Conservation (phyloP, 2,113 vertebrate species). For the Erinaceus europaeus region DNA sequence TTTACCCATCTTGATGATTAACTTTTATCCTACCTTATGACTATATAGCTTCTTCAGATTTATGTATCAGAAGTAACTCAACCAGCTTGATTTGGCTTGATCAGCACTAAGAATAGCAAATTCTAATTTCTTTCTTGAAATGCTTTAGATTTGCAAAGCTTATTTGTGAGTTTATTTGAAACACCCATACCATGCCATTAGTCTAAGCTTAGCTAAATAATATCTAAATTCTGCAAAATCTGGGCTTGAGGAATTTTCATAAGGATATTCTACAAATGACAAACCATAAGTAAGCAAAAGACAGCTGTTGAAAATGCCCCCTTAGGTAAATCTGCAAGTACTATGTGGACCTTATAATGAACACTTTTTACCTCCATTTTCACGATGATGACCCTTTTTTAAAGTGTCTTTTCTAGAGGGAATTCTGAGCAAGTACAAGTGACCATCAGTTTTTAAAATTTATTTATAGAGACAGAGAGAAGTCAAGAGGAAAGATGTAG, state of each 20-base stretch:
- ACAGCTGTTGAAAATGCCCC: not conserved
- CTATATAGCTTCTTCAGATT: not conserved
- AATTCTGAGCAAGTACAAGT: not conserved
- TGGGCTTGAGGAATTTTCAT: not conserved
- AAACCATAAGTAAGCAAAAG: not conserved
- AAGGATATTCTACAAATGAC: not conserved
- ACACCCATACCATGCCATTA: not conserved
- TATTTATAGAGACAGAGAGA: too few species aligned
- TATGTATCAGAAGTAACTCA: not conserved
- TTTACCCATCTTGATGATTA: not conserved
- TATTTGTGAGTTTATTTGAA: not conserved
- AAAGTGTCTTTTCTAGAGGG: not conserved
- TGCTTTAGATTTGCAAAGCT: not conserved
- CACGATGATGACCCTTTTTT: fast-evolving
- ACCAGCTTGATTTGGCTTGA: not conserved
- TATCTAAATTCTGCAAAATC: not conserved
- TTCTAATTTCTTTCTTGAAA: not conserved
- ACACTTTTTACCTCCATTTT: not conserved
- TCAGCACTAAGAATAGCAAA: not conserved
- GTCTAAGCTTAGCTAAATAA: not conserved
- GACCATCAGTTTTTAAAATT: not conserved
- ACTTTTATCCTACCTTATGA: not conserved
- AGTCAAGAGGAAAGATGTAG: too few species aligned
- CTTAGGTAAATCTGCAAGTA: not conserved
- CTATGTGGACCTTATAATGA: not conserved